These are phyloP conservation scores for Luehdorfia chinensis DNA, from an alignment of 1,140 invertebrate genomes.

Conservation along the genomic window DNA sequence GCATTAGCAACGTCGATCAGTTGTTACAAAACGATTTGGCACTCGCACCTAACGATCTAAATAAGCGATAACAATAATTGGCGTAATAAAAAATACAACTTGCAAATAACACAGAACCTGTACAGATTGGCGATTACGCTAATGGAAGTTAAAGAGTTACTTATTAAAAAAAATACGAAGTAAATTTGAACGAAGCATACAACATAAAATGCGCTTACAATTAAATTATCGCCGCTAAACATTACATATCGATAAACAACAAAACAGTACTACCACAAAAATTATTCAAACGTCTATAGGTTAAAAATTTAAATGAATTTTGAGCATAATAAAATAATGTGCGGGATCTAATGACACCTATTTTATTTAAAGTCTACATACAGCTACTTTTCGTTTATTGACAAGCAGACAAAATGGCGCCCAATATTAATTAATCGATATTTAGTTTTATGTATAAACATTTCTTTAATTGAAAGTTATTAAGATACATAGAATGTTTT, in stretches of 20 bases:
- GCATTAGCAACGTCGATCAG: conserved; percentile 11
- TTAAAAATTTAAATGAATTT: no score
- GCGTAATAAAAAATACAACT: conserved; percentile 38
- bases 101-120: conserved; percentile 30
- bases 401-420: no score
- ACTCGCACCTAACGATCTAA: conserved; percentile 38
- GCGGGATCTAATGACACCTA: no score
- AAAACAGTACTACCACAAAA: conserved; percentile 11
- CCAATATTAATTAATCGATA: no score
- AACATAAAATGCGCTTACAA: conserved; percentile 1
- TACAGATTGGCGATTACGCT: conserved; percentile 47
- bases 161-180: conserved; percentile 20
- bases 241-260: conserved; percentile 5
- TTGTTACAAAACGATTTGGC: conserved; percentile 38
- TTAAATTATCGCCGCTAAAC: conserved; percentile 5
- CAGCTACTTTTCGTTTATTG: no score
- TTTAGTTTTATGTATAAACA: no score
- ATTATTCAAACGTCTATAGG: no score
- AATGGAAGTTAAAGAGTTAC: conserved; percentile 54
- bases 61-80: conserved; percentile 38
- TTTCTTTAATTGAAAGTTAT: no score
- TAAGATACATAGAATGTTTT: no score
- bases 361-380: no score
- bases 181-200: conserved; percentile 9
- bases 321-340: no score